phyloP scores from a whole-genome alignment of 1,140 invertebrate species.

The Telenomus remus region DNA sequence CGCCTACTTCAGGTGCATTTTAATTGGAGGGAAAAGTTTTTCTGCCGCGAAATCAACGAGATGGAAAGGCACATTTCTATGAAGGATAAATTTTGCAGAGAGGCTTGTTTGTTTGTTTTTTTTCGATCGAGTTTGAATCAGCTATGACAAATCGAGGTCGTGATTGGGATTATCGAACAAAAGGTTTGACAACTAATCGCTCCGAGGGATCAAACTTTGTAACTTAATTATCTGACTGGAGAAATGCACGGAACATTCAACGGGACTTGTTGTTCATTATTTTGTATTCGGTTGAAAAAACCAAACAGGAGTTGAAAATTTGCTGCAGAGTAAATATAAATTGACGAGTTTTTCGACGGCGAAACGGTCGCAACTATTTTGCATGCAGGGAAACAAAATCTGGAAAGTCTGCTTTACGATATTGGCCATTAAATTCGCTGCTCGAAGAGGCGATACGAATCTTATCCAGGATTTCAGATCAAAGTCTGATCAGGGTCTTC shows the following conservation, averaged over 20 bases:
- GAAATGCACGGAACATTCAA: too few species aligned
- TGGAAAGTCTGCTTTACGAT: constrained; percentile 1
- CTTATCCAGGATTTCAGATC: constrained; percentile 33
- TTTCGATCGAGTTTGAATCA: constrained; percentile 8
- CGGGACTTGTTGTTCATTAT: too few species aligned
- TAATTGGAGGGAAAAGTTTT: too few species aligned
- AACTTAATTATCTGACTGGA: constrained; percentile 13
- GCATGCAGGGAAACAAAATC: constrained; percentile 1
- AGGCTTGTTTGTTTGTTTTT: neutral
- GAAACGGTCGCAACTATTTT: neutral
- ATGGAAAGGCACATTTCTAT: too few species aligned
- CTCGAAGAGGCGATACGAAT: constrained; percentile 16
- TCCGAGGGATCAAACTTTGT: constrained; percentile 12
- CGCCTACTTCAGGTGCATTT: neutral
- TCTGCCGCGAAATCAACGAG: too few species aligned
- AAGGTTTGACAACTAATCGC: constrained; percentile 10
- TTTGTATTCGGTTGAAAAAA: too few species aligned
- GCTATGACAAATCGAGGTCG: constrained; percentile 21
- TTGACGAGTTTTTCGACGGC: too few species aligned
- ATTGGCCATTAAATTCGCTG: constrained; percentile 20
- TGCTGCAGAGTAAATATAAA: too few species aligned
- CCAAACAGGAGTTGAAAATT: too few species aligned
- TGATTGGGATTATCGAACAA: constrained; percentile 23
- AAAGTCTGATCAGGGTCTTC: constrained; percentile 22
- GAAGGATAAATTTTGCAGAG: too few species aligned